phyloP scores from a whole-genome alignment of 2,113 vertebrate genomes.

The Sorex fumeus region DNA sequence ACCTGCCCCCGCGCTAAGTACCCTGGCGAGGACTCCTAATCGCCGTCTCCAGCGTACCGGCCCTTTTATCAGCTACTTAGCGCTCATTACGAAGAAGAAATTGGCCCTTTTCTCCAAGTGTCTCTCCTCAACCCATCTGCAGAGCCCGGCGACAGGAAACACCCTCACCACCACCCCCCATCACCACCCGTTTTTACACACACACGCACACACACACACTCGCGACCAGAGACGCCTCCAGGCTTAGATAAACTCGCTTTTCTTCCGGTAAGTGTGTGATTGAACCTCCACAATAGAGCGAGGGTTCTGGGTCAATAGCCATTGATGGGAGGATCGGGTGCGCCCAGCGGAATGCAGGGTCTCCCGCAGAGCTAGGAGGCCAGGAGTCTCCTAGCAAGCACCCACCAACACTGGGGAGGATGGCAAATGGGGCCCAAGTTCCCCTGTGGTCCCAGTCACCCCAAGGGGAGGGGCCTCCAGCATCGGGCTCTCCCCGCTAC shows the following conservation, averaged over 20 bases:
- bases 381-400: too few species aligned
- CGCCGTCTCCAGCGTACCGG: slow-evolving; percentile 79
- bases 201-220: slow-evolving; percentile 34
- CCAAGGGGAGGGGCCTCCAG: too few species aligned
- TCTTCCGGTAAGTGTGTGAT: slow-evolving; percentile 74
- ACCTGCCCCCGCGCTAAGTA: slow-evolving; percentile 85
- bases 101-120: slow-evolving; percentile 75
- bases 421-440: too few species aligned
- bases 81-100: slow-evolving; percentile 80
- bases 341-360: background rate
- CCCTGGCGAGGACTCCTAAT: slow-evolving; percentile 75
- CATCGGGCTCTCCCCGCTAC: too few species aligned
- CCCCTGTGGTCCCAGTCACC: too few species aligned
- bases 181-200: slow-evolving; percentile 11
- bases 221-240: slow-evolving; percentile 53
- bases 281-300: slow-evolving; percentile 59
- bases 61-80: slow-evolving; percentile 75
- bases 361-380: background rate
- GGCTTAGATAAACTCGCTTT: slow-evolving; percentile 85
- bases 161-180: slow-evolving; percentile 33
- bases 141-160: slow-evolving; percentile 15
- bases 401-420: too few species aligned
- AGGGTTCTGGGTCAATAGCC: slow-evolving; percentile 79
- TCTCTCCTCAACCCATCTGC: slow-evolving; percentile 71
- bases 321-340: slow-evolving; percentile 2